Base-by-base conservation (phyloP, 2,113 vertebrate species). In the Siniperca knerii region DNA sequence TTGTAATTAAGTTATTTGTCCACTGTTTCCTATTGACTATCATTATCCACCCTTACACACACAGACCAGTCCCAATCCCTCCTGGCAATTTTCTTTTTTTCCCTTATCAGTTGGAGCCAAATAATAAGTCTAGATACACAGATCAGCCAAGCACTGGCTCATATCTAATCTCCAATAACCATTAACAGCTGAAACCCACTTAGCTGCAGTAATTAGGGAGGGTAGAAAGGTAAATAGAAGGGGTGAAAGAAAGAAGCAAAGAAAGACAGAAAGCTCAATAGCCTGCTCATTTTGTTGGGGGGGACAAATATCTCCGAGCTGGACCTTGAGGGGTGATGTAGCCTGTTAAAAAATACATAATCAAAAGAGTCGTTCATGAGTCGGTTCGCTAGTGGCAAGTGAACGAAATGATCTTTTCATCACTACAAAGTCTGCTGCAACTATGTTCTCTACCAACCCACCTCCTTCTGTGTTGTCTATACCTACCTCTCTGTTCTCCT, bases 141-240 rank as follows among this genome's bases (percentile, higher is more conserved):
- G 62, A 76, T 84, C 25, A 84, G 83, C 72, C 54, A 90, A 80
- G 50, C 61, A 77, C 9, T 0, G 0, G 60, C 72, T 87, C 79
- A 79, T 55, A 76, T 84, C 70, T 79, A 83, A 84, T 86, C 82
- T 81, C 29, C 44, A 75, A 81, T 84, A 87, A 87, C 46, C 69
- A 82, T 82, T 67, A 88, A 81, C 82, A 85, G 78, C 72, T 85
- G 88, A 72, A 55, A 66, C 13, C 0, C 15, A 12, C 21, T 69
- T 64, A 72, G 69, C 82, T 79, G 77, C 48, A 54, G 76, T 67
- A 67, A 68, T 20, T 57, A 29, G 0, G 40, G 44, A 67, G 57
- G 29, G 25, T 6, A 52, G 11, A 29, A 13, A 15, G 35, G 20
- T 42, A 29, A 77, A 37, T 1, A 7, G 18, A 54, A 35, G 4